Evolutionary conservation across 1,140 invertebrate genomes (phyloP), one percentile per base, ranked within the genome.

Genomic region (Cotesia chilonis): DNA sequence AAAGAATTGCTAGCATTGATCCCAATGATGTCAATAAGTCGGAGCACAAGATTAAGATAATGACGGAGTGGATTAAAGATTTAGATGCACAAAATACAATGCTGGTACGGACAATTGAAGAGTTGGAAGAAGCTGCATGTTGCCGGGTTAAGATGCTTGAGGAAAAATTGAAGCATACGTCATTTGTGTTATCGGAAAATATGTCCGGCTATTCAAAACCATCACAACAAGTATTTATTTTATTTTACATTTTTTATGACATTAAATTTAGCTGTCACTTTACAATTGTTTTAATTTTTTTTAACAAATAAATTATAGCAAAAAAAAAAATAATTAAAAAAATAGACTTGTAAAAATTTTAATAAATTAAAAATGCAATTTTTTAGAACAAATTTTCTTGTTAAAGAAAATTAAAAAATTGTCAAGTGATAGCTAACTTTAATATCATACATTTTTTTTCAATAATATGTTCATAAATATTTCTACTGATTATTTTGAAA

Each of bases 41-140:
- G 54, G 74, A 77, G 14, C 70, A 84, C 59, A 90, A 89, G 80
- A 75, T 89, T 9, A 82, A 87, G 79, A 82, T 89, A 54, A 87
- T 90, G 79, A 79, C 83, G 28, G 84, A 89, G 64, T 90, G 89
- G 89, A 86, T 91, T 7, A 81, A 81, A 57, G 88, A 90, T 81
- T 77, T 90, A 51, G 85, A 79, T 3, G 88, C 89, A 37, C 89
- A 90, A 78, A 90, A 90, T 81, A 74, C 81, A 57, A 86, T 89
- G 85, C 75, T 91, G n/a, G 86, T 90, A 3, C 82, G 82, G 52
- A 88, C 84, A 12, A 87, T 90, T 36, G 83, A 89, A 74, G 89
- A 90, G 76, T 77, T 91, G 35, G 90, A 90, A 77, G 78, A 83
- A 64, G 88, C 89, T 77, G 87, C 89, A 55, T 83, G 83, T 37